Percentiles rank a stretch among this genome's conserved stretches.
phyloP scores from a whole-genome alignment of 2,797 vertebrate genomes.

The Cyclopterus lumpus region DNA sequence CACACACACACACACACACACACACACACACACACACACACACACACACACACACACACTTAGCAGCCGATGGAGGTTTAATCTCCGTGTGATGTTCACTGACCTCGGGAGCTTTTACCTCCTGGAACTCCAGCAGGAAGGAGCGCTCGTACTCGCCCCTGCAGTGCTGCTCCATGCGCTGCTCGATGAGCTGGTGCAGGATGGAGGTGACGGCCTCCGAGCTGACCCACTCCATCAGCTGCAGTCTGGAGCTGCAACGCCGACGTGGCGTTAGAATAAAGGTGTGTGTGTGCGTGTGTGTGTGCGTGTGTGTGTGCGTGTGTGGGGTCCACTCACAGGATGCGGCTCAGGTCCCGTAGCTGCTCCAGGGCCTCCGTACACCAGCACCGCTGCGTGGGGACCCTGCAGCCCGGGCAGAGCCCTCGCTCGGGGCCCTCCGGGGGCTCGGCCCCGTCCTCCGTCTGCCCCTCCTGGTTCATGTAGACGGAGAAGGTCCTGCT shows the following conservation, averaged over 20 bases:
- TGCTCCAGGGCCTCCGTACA: conserved; percentile 90
- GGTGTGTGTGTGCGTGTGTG: no score
- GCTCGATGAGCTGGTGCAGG: conserved; percentile 92
- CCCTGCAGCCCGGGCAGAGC: conserved; percentile 86
- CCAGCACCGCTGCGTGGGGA: conserved; percentile 86
- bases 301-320: no score
- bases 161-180: conserved; percentile 94
- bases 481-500: conserved; percentile 93
- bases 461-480: conserved; percentile 85
- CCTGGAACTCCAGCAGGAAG: conserved; percentile 93
- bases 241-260: conserved; percentile 84
- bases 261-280: no score
- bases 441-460: conserved; percentile 41
- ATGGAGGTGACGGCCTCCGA: conserved; percentile 93
- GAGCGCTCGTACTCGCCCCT: conserved; percentile 94
- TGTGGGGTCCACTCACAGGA: conserved; percentile 90
- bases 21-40: no score
- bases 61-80: no score
- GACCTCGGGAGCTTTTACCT: conserved; percentile 77
- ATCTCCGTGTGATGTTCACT: no score
- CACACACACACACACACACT: no score
- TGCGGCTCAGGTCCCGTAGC: conserved; percentile 90
- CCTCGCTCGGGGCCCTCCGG: conserved; percentile 32
- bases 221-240: conserved; percentile 93
- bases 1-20: no score